These are phyloP conservation scores for Lathronympha strigana DNA, from an alignment of 2,888 invertebrate species.

Conservation along the genomic window DNA sequence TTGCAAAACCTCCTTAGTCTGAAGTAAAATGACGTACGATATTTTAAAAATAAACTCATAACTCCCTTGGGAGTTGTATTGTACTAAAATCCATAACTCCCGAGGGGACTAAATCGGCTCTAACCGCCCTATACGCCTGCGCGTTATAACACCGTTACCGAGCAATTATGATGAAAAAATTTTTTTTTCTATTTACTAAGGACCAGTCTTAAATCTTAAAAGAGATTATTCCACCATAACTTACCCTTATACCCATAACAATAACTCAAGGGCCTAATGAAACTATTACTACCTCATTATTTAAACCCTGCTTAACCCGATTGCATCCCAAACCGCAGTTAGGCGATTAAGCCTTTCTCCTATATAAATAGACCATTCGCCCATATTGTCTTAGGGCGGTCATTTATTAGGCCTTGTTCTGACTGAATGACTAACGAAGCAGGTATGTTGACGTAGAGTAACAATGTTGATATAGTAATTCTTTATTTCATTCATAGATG, in stretches of 20 bases:
- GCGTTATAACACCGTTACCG: too few species aligned
- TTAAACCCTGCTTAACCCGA: slow-evolving; percentile 31
- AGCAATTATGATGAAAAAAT: too few species aligned
- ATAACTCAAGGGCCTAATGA: slow-evolving; percentile 10
- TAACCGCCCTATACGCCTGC: too few species aligned
- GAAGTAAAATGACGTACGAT: too few species aligned
- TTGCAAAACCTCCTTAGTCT: too few species aligned
- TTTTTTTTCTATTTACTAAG: too few species aligned
- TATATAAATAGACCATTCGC: slow-evolving; percentile 29
- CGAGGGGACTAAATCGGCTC: too few species aligned
- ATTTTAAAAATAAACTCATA: too few species aligned
- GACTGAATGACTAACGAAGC: background rate
- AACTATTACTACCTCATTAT: slow-evolving; percentile 32
- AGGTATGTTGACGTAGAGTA: too few species aligned
- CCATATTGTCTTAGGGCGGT: slow-evolving; percentile 34
- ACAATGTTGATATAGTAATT: background rate
- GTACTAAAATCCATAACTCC: too few species aligned
- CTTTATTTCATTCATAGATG: too few species aligned
- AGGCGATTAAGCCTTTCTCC: slow-evolving; percentile 27
- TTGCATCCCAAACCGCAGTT: slow-evolving; percentile 29
- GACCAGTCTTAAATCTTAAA: background rate
- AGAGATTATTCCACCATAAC: background rate
- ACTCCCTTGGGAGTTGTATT: too few species aligned
- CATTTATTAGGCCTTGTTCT: slow-evolving; percentile 11
- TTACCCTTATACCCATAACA: background rate